Base-by-base conservation (phyloP, 92 coral and sea anemone genomes). In the Porites cylindrica region DNA sequence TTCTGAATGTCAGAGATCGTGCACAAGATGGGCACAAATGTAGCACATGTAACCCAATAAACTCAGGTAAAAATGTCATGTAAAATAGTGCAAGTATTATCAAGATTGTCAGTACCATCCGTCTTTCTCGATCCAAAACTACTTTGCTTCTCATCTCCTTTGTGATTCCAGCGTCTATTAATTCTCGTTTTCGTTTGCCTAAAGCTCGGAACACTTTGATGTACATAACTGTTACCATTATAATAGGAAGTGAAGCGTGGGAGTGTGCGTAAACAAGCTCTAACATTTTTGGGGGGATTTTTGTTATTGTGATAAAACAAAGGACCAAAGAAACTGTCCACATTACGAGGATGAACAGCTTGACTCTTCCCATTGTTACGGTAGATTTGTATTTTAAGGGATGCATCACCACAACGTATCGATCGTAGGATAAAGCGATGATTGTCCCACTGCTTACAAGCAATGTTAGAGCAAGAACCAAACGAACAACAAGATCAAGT, bases 151-250 rank as follows among this genome's bases (percentile, higher is more conserved):
- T 76, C 63, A 59, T 70, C 5, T 12, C 10, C 7, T 75, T 8
- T 3, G 71, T 62, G 47, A 63, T 70, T 8, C 82, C 84, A 47
- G 80, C 68, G 12, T 24, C 61, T 56, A 23, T 58, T 50, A 88
- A 52, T 32, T 67, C 83, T 7, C 79, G 72, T 70, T 79, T 83
- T 19, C 87, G 50, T 66, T 78, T 7, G 4, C 83, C 72, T 63
- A 88, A 64, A 32, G 88, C 82, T 62, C 78, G 64, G 66, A 88
- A 88, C 2, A 91, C 89, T 18, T 75, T 59, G 10, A 52, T 11
- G 81, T 91, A 91, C 76, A 91, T 64, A 11, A 85, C 72, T 21
- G 94, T 91, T 14, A 91, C 23, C 29, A 79, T 50, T n/a, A 91
- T 19, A 7, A 85, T 64, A 4, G 94, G 94, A 0, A 91, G 19